A percentile compares a stretch with the other conserved stretches of the same genome.
These are phyloP conservation scores for Craniophora ligustri DNA, from an alignment of 2,888 invertebrate species.

Conservation along the genomic window DNA sequence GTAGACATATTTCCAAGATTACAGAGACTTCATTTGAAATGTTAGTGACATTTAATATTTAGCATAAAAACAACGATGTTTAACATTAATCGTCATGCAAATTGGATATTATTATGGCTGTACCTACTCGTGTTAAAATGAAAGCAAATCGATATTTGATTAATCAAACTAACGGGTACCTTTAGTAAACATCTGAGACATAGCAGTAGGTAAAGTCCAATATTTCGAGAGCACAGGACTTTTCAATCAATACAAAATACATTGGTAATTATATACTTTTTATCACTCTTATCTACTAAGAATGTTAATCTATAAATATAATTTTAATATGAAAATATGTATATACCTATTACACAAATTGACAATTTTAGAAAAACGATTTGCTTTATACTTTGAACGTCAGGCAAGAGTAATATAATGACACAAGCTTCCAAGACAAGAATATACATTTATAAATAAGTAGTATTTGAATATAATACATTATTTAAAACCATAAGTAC, in stretches of 20 bases:
- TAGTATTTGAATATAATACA: constrained; percentile 21
- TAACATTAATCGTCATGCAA: too few species aligned
- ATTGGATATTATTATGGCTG: too few species aligned
- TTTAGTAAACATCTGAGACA: too few species aligned
- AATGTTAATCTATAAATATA: constrained; percentile 20
- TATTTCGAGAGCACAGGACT: too few species aligned
- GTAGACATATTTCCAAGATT: too few species aligned
- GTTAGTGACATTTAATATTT: too few species aligned
- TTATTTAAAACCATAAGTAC: constrained; percentile 36
- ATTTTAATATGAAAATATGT: constrained; percentile 31
- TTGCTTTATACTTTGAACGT: constrained; percentile 26
- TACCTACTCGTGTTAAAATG: too few species aligned
- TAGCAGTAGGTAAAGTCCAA: too few species aligned
- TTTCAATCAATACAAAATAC: constrained; percentile 1
- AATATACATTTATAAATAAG: constrained; percentile 7
- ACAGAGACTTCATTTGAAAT: too few species aligned
- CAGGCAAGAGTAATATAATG: constrained; percentile 54
- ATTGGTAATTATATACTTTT: background rate
- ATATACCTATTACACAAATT: constrained; percentile 14
- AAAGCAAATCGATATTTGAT: too few species aligned
- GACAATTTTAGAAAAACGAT: constrained; percentile 22
- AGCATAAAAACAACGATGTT: too few species aligned
- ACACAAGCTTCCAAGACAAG: constrained; percentile 25
- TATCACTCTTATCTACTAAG: background rate
- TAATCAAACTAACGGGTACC: too few species aligned